Percentiles rank a stretch among this genome's conserved stretches.
Conservation (phyloP, 92 coral and sea anemone genomes). For the Palythoa caribaeorum region DNA sequence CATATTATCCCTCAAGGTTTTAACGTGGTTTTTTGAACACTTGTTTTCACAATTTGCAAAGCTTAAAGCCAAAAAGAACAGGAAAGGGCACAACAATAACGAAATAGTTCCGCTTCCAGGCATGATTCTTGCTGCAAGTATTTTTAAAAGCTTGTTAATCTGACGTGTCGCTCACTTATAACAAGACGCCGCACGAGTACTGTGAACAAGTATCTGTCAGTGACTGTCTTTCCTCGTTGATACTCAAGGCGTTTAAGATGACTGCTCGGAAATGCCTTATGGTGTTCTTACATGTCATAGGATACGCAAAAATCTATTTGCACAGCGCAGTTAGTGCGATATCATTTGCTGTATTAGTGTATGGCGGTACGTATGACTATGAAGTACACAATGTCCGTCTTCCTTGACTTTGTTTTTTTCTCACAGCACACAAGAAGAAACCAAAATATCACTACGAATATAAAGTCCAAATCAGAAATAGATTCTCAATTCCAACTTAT, state of each 20-base stretch:
- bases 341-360: neutral
- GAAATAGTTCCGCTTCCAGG: constrained; percentile 33
- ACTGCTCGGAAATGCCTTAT: neutral
- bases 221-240: neutral
- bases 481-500: neutral
- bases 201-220: neutral
- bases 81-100: neutral
- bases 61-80: neutral
- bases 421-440: no score
- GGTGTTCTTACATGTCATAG: neutral
- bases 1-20: neutral
- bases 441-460: no score
- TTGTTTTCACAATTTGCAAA: neutral
- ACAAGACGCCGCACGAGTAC: neutral
- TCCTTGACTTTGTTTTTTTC: no score
- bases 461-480: neutral
- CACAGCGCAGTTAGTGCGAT: neutral
- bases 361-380: no score
- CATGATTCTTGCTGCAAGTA: constrained; percentile 7
- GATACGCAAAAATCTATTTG: neutral
- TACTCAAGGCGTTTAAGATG: neutral
- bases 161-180: neutral
- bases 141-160: neutral
- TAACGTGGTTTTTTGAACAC: constrained; percentile 3
- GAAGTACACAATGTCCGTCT: no score